Conservation (phyloP, 2,797 vertebrate genomes). For the Erpetoichthys calabaricus region DNA sequence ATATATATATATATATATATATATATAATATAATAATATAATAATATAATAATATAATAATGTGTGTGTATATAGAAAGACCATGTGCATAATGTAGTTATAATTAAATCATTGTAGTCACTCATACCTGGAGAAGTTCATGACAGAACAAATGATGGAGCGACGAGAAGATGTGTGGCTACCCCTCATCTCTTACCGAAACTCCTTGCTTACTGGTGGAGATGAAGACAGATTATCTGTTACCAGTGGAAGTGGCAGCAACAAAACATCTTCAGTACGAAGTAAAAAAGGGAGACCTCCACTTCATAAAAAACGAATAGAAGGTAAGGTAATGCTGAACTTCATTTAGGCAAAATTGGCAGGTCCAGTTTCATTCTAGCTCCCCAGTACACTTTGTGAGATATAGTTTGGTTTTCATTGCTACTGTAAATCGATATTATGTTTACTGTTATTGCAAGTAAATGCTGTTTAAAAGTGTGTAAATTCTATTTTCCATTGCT, state of each 20-base stretch:
- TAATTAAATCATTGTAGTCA: conserved; percentile 50
- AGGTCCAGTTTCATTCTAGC: neutral
- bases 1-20: too few relatives aligned
- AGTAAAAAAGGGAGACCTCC: conserved; percentile 93
- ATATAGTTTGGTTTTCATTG: neutral
- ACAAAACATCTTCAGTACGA: conserved; percentile 82
- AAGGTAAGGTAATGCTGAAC: conserved; percentile 36
- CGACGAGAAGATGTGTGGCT: conserved; percentile 96
- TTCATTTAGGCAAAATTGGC: neutral
- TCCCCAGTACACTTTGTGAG: neutral
- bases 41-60: too few relatives aligned
- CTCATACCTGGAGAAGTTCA: conserved; percentile 93
- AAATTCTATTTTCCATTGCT: too few relatives aligned
- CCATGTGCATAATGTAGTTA: neutral
- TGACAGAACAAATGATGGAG: conserved; percentile 95
- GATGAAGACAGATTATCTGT: conserved; percentile 91
- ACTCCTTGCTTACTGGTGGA: conserved; percentile 88
- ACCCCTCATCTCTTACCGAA: conserved; percentile 92
- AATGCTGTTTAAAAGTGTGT: too few relatives aligned
- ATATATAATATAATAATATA: too few relatives aligned
- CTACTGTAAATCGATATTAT: too few relatives aligned
- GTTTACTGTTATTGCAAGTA: too few relatives aligned
- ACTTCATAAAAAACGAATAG: conserved; percentile 78
- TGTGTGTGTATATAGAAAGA: too few relatives aligned
- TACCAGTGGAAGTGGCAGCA: conserved; percentile 78